Percentiles rank a stretch among this genome's conserved stretches.
These are phyloP conservation scores for Polydrusus cervinus DNA, from an alignment of 2,888 invertebrate species.

Conservation along the genomic window DNA sequence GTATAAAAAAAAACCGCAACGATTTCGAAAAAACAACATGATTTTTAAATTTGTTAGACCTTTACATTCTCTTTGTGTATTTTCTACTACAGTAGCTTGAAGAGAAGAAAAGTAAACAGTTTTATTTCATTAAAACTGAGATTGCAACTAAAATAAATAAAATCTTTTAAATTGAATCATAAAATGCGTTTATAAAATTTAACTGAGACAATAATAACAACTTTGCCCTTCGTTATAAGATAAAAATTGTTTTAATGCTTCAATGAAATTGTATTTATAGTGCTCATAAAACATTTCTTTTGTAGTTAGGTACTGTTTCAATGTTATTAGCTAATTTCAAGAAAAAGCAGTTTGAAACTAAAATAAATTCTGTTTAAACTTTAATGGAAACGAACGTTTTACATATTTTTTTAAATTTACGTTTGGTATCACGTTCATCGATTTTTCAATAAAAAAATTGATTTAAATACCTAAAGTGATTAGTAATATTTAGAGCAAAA, in stretches of 20 bases:
- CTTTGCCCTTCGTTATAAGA: conserved; percentile 17
- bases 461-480: too few species aligned
- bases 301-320: background rate
- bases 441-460: too few species aligned
- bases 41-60: too few species aligned
- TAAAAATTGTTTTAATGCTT: background rate
- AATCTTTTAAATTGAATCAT: conserved; percentile 4
- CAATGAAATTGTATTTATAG: conserved; percentile 3
- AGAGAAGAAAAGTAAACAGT: background rate
- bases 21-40: too few species aligned
- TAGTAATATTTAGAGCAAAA: too few species aligned
- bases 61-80: too few species aligned
- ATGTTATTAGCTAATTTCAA: background rate
- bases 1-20: too few species aligned
- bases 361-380: background rate
- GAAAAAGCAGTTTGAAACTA: background rate
- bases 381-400: background rate
- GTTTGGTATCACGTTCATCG: too few species aligned
- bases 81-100: too few species aligned
- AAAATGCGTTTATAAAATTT: conserved; percentile 3
- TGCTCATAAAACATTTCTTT: conserved; percentile 9
- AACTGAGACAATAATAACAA: conserved; percentile 3
- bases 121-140: background rate
- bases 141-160: background rate
- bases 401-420: background rate